These are phyloP conservation scores for Eleutherodactylus coqui DNA, from an alignment of 2,797 vertebrate species.

Conservation along the genomic window DNA sequence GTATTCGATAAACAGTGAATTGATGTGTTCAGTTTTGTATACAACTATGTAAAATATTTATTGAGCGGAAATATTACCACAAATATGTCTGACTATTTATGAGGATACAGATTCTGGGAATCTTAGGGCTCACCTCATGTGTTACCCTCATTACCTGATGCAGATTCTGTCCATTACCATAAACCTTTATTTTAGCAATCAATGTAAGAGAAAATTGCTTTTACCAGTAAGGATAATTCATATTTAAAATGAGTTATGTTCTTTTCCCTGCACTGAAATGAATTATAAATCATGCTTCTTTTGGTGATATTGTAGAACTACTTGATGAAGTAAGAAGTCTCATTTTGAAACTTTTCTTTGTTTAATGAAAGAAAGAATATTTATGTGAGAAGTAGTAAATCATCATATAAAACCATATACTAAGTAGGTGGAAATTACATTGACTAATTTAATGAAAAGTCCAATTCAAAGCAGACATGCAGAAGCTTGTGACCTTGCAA, in stretches of 20 bases:
- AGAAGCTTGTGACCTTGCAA: neutral
- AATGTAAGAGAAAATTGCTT: constrained; percentile 56
- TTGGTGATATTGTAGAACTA: constrained; percentile 44
- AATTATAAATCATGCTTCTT: constrained; percentile 59
- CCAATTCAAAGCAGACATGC: neutral
- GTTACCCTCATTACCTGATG: constrained; percentile 54
- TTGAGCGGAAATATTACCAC: neutral
- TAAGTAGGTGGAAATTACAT: neutral
- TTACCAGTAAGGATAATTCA: constrained; percentile 55
- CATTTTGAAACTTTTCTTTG: constrained; percentile 12
- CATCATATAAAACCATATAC: neutral
- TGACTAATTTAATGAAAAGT: neutral
- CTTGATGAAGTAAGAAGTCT: constrained; percentile 25
- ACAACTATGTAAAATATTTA: constrained; percentile 34
- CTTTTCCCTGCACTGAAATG: constrained; percentile 54
- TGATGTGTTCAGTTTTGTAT: neutral
- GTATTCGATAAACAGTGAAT: neutral
- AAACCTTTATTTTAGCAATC: constrained; percentile 55
- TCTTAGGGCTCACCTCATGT: constrained; percentile 28
- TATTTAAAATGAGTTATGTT: constrained; percentile 61
- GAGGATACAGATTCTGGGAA: constrained; percentile 50
- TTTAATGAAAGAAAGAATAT: neutral
- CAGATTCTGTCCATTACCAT: constrained; percentile 55
- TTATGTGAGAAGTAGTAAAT: neutral
- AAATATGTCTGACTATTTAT: constrained; percentile 15